Evolutionary conservation across 2,888 invertebrate species (phyloP), one percentile per base, ranked within the genome.

Genomic region (Ennomos erosarius): DNA sequence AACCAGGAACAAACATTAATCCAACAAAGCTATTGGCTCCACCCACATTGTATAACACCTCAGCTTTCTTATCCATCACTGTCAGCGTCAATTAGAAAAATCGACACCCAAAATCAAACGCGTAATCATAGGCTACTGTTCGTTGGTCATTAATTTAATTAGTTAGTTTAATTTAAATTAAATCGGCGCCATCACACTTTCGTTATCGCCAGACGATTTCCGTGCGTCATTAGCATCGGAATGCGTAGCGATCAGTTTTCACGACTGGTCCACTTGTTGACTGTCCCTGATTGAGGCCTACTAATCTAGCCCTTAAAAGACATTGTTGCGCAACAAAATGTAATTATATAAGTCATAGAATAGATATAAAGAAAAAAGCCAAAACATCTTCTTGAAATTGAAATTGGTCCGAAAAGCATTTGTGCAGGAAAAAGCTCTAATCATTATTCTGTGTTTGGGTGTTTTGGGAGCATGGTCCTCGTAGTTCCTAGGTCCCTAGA

Each of bases 171-270:
- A 68, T 64, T 68, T 64, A 64, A 64, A 62, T 64, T 62, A 64
- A 64, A 62, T 54, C 64, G 65, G 62, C 65, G 68, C 64, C 67
- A 57, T 58, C 55, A 58, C 64, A 66, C 59, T 56, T 68, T 55
- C 60, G 48, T 65, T 69, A 68, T 69, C 69, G 52, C 11, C 36
- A 42, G 59, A 62, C 59, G 59, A 44, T 66, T 62, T 63, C 69
- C 59, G 69, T 62, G 46, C 60, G 65, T 64, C 68, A 66, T 68
- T 68, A 58, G 39, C 64, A 64, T 63, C 42, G 61, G 63, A 68
- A 68, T 63, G 60, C 59, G 55, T 59, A 37, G 48, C 64, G 51
- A 64, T 55, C 61, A 55, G 58, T 36, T 68, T 64, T 59, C 56
- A 55, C 16, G 58, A 36, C 34, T 11, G 39, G 37, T 11, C 36